Evolutionary conservation across 2,888 invertebrate genomes (phyloP).

Genomic region (Mactromeris polynyma): DNA sequence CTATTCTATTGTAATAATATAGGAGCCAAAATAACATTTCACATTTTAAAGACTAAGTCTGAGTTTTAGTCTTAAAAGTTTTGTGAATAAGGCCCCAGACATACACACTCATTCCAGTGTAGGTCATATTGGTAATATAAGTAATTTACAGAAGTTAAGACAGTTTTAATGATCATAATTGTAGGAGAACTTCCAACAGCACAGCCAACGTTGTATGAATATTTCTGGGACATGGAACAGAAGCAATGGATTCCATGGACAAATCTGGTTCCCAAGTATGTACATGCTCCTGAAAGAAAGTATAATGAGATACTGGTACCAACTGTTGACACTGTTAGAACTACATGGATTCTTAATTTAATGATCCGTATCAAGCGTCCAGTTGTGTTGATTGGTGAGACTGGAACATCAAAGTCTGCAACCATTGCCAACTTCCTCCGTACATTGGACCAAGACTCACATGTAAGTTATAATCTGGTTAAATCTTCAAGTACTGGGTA

Average conservation of each 20-base stretch:
- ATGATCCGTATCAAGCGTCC: slow-evolving; percentile 93
- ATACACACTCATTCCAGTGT: too few species aligned
- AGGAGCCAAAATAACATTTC: too few species aligned
- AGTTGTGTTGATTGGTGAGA: slow-evolving; percentile 95
- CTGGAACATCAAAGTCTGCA: slow-evolving; percentile 97
- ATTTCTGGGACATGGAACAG: slow-evolving; percentile 91
- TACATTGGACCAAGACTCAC: slow-evolving; percentile 89
- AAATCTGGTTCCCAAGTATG: slow-evolving; percentile 92
- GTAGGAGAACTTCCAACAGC: slow-evolving; percentile 92
- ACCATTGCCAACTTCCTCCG: slow-evolving; percentile 94
- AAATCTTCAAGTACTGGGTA: too few species aligned
- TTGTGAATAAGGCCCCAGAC: too few species aligned
- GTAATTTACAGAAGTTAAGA: too few species aligned
- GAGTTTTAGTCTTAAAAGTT: too few species aligned
- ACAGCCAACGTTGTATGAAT: slow-evolving; percentile 93
- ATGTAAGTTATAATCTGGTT: slow-evolving; percentile 88
- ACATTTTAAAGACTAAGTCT: too few species aligned
- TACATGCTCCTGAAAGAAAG: slow-evolving; percentile 91
- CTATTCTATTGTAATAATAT: too few species aligned
- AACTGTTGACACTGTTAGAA: slow-evolving; percentile 94
- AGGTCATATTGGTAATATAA: too few species aligned
- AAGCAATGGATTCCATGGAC: slow-evolving; percentile 95
- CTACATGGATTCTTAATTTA: slow-evolving; percentile 92
- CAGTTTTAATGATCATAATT: slow-evolving; percentile 8
- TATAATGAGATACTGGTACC: slow-evolving; percentile 96